Percentiles rank a stretch among this genome's conserved stretches.
Evolutionary conservation across 2,888 invertebrate species (phyloP).

Genomic region (Oeneis ivallda): DNA sequence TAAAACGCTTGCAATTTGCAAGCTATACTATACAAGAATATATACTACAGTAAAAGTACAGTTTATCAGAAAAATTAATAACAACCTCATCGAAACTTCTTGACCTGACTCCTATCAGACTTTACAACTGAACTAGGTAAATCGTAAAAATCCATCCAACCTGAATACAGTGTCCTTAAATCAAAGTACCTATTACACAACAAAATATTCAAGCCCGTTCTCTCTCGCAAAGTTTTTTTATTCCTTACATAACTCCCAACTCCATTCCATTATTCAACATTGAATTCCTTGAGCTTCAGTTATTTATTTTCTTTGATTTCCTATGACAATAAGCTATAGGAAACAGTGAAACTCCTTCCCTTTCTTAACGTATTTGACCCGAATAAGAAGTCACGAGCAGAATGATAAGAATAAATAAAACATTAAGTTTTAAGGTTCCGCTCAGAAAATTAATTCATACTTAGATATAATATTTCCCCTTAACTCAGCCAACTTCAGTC

Average conservation of each 20-base stretch:
- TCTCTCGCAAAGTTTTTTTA: conserved; percentile 23
- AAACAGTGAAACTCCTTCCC: conserved; percentile 36
- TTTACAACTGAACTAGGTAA: too few relatives aligned
- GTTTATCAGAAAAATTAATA: too few relatives aligned
- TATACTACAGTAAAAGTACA: too few relatives aligned
- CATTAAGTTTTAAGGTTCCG: conserved; percentile 24
- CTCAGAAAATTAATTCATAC: conserved; percentile 13
- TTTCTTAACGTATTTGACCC: conserved; percentile 36
- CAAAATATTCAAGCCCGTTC: conserved; percentile 25
- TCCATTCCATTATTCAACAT: conserved; percentile 31
- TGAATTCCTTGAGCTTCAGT: conserved; percentile 33
- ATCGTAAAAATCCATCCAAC: background rate
- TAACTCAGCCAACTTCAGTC: background rate
- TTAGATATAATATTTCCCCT: background rate
- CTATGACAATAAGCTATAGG: conserved; percentile 35
- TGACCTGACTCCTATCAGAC: too few relatives aligned
- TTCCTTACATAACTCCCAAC: conserved; percentile 26
- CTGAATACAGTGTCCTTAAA: conserved; percentile 6
- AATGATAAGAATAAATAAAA: conserved; percentile 33
- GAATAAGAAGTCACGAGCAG: conserved; percentile 35
- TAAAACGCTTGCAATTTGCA: too few relatives aligned
- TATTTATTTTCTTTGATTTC: conserved; percentile 37
- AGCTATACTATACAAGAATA: too few relatives aligned
- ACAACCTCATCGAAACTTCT: too few relatives aligned
- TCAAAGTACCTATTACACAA: conserved; percentile 19